Percentiles rank a stretch among this genome's conserved stretches.
Evolutionary conservation across 1,140 invertebrate species (phyloP).

Genomic region (Drosophila punjabiensis): DNA sequence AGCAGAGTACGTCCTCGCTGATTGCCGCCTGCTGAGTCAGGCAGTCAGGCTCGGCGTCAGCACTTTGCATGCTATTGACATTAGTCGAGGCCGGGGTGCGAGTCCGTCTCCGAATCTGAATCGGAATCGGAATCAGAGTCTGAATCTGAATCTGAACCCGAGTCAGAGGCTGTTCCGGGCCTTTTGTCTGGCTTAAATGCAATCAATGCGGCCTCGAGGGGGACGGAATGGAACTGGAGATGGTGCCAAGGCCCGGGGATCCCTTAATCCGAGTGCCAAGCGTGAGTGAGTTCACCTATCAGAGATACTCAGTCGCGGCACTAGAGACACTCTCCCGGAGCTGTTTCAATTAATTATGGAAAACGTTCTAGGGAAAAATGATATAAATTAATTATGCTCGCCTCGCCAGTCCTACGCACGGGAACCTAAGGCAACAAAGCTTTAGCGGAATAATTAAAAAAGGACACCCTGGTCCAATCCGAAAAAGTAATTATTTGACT

Average conservation of each 20-base stretch:
- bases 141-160: constrained; percentile 31
- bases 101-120: constrained; percentile 17
- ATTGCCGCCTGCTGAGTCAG: constrained; percentile 78
- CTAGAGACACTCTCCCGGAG: constrained; percentile 1
- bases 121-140: constrained; percentile 36
- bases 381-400: constrained; percentile 80
- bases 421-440: constrained; percentile 57
- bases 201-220: constrained; percentile 54
- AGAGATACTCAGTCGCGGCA: constrained; percentile 1
- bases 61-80: constrained; percentile 70
- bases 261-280: constrained; percentile 14
- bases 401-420: constrained; percentile 43
- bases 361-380: constrained; percentile 53
- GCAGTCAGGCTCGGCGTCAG: constrained; percentile 41
- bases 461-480: constrained; percentile 69
- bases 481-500: constrained; percentile 79
- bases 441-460: constrained; percentile 78
- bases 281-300: neutral
- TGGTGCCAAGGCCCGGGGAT: neutral
- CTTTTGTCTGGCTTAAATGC: constrained; percentile 61
- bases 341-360: constrained; percentile 75
- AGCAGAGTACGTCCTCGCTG: constrained; percentile 60
- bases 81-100: constrained; percentile 7
- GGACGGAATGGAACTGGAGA: constrained; percentile 16
- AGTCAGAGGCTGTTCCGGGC: constrained; percentile 9